Evolutionary conservation across 2,113 vertebrate species (phyloP), one percentile per base, ranked within the genome.

Genomic region (Hylia prasina): DNA sequence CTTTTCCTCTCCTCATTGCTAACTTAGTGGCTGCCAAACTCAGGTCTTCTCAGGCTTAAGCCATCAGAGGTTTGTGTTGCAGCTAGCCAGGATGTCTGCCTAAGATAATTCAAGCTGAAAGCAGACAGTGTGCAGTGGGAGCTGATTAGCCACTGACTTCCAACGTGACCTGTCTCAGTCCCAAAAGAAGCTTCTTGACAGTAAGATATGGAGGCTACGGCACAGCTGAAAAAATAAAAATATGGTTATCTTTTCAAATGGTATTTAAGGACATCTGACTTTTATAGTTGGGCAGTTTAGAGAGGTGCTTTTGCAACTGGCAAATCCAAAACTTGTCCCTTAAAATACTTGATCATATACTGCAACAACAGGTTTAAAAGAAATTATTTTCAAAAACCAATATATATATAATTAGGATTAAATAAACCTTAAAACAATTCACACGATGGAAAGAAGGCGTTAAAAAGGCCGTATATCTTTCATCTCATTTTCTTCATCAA

Each of bases 31-130:
- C 97, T 97, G 97, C 97, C 97, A 98, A 96, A 95, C 91, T 92
- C 42, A 30, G 97, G 97, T 94, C 97, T 97, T 97, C 95, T 92
- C 93, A 91, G 96, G 91, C 97, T 95, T 42, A 93, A 97, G 96
- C 81, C 97, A 97, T 96, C 90, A 87, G 94, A 98, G 97, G 90
- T 97, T 96, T 97, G 96, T 96, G 60, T 76, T 97, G 97, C 97
- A 97, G 95, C 97, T 90, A 97, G 97, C 96, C 98, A 98, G 98
- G 97, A 98, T 98, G 98, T 98, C 97, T 98, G 97, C 94, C 96
- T 89, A 96, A 98, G 98, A 98, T 98, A 98, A 98, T 97, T 98
- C 96, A 97, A 97, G 97, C 96, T 95, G 82, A 98, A 97, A 96
- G 96, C 95, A 97, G 97, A 95, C 78, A 94, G 94, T 98, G 95